Conservation (phyloP, 2,888 invertebrate species). For the Calameuta pallipes region DNA sequence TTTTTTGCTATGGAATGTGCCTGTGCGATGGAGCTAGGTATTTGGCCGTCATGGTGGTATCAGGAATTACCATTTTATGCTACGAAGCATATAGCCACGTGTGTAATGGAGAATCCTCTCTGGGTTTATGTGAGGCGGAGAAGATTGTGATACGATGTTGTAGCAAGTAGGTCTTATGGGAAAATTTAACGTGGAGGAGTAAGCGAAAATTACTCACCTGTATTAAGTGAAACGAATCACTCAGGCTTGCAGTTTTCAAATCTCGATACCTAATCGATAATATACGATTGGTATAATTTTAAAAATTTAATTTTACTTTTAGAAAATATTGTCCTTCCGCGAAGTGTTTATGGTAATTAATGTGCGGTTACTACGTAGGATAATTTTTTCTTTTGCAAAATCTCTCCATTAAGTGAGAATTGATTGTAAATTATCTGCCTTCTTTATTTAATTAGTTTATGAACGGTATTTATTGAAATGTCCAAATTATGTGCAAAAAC, state of each 20-base stretch:
- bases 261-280: not conserved
- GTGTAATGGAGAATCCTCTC: conserved; percentile 53
- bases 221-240: not conserved
- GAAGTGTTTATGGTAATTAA: not conserved
- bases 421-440: not conserved
- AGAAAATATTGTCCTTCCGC: not conserved
- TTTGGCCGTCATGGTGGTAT: conserved; percentile 45
- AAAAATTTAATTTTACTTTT: not conserved
- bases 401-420: not conserved
- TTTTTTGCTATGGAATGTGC: conserved; percentile 59
- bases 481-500: not conserved
- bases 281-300: not conserved
- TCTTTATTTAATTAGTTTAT: not conserved
- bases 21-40: conserved; percentile 62
- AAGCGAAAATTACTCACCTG: not conserved
- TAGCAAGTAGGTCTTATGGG: not conserved
- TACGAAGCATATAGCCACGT: conserved; percentile 42
- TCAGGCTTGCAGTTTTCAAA: not conserved
- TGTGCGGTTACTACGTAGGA: not conserved
- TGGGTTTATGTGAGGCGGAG: conserved; percentile 40
- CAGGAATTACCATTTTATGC: conserved; percentile 52
- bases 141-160: conserved; percentile 8
- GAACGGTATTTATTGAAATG: not conserved
- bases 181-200: not conserved
- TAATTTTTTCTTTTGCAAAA: not conserved